Percentiles rank a stretch among this genome's conserved stretches.
Evolutionary conservation across 1,140 invertebrate genomes (phyloP).

Genomic region (Formica exsecta): DNA sequence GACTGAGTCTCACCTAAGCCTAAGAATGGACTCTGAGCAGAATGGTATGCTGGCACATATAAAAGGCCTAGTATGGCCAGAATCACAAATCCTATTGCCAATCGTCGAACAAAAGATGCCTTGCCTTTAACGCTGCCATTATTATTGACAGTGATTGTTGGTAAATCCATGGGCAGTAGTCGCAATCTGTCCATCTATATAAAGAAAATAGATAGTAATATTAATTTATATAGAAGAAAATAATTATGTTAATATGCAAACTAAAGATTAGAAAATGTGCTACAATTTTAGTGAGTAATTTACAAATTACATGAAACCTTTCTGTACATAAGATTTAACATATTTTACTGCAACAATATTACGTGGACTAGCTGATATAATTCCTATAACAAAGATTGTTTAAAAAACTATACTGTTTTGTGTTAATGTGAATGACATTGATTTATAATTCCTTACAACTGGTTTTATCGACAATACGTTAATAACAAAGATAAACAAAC

Average conservation of each 20-base stretch:
- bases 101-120: conserved; percentile 81
- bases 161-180: conserved; percentile 79
- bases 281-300: neutral
- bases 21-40: conserved; percentile 82
- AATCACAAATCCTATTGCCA: conserved; percentile 82
- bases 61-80: conserved; percentile 81
- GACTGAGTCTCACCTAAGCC: conserved; percentile 84
- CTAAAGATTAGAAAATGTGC: neutral
- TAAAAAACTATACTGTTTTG: neutral
- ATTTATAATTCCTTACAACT: neutral
- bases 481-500: neutral
- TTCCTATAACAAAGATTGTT: neutral
- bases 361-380: neutral
- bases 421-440: neutral
- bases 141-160: conserved; percentile 73
- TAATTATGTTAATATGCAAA: neutral
- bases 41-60: conserved; percentile 85
- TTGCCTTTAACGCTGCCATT: conserved; percentile 78
- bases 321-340: neutral
- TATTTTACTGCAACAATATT: neutral
- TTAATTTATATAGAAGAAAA: neutral
- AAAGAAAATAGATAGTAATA: conserved; percentile 12
- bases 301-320: neutral
- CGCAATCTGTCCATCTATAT: conserved; percentile 80
- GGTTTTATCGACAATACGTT: conserved; percentile 11